Percentiles rank a stretch among this genome's conserved stretches.
Evolutionary conservation across 1,140 invertebrate genomes (phyloP).

Genomic region (Ceratina australensis): DNA sequence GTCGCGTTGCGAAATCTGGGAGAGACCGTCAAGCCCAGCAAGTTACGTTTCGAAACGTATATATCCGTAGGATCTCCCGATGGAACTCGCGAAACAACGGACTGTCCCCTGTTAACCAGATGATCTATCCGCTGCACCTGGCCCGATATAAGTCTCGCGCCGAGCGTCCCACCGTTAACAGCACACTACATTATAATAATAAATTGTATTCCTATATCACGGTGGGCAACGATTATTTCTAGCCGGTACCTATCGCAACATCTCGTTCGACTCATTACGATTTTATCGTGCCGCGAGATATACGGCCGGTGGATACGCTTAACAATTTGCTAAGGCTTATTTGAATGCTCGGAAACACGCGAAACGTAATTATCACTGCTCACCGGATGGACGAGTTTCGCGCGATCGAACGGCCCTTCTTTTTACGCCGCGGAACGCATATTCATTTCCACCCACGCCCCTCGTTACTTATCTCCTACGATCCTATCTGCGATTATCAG

Average conservation of each 20-base stretch:
- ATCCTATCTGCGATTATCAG: slow-evolving; percentile 28
- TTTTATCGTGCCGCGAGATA: slow-evolving; percentile 51
- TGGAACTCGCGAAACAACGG: neutral
- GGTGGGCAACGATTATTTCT: slow-evolving; percentile 39
- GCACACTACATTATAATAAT: slow-evolving; percentile 41
- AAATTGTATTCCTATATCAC: slow-evolving; percentile 46
- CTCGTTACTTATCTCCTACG: slow-evolving; percentile 12
- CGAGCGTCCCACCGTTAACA: slow-evolving; percentile 25
- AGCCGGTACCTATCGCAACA: slow-evolving; percentile 16
- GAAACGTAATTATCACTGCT: slow-evolving; percentile 54
- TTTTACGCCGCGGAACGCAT: slow-evolving; percentile 10
- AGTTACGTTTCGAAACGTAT: neutral
- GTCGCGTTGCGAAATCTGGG: no score
- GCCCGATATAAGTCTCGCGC: slow-evolving; percentile 10
- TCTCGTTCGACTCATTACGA: slow-evolving; percentile 34
- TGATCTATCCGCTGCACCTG: slow-evolving; percentile 22
- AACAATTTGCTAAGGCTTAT: slow-evolving; percentile 35
- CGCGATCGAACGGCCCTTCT: slow-evolving; percentile 21
- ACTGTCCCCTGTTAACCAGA: slow-evolving; percentile 2
- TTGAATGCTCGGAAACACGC: slow-evolving; percentile 50
- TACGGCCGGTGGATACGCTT: slow-evolving; percentile 38
- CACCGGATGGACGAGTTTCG: slow-evolving; percentile 48
- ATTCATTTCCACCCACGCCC: slow-evolving; percentile 38
- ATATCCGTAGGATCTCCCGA: no score
- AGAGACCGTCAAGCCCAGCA: no score